Conservation (phyloP, 2,113 vertebrate genomes). For the Balaenoptera acutorostrata region DNA sequence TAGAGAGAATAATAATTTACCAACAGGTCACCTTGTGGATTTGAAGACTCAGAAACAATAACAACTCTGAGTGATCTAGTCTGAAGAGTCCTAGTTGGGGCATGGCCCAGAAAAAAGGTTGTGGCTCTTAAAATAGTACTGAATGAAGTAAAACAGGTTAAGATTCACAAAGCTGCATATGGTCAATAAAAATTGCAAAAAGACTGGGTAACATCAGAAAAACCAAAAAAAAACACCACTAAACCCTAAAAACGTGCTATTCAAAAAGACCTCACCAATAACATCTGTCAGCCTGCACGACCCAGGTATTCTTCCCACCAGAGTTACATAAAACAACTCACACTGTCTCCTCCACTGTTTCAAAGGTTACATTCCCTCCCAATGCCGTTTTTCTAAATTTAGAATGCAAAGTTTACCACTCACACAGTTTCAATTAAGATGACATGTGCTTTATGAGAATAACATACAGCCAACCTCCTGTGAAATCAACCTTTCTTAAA, state of each 20-base stretch:
- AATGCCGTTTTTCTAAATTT: slow-evolving; percentile 42
- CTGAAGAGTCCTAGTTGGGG: background rate
- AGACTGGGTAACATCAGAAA: background rate
- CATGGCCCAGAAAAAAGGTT: background rate
- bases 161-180: background rate
- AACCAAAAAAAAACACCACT: background rate
- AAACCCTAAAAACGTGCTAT: background rate
- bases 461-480: slow-evolving; percentile 26
- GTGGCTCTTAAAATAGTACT: background rate
- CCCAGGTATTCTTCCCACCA: background rate
- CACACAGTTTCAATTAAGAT: slow-evolving; percentile 37
- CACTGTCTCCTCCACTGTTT: background rate
- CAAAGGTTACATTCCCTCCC: slow-evolving; percentile 38
- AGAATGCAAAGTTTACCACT: slow-evolving; percentile 16
- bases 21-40: background rate
- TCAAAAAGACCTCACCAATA: background rate
- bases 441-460: slow-evolving; percentile 50
- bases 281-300: background rate
- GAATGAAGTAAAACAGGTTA: background rate
- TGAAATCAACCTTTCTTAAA: slow-evolving; percentile 31
- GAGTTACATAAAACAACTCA: background rate
- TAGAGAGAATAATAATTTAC: background rate
- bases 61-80: background rate
- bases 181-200: background rate
- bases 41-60: background rate